phyloP scores from a whole-genome alignment of 2,113 vertebrate genomes.

The Lophochroa leadbeateri region DNA sequence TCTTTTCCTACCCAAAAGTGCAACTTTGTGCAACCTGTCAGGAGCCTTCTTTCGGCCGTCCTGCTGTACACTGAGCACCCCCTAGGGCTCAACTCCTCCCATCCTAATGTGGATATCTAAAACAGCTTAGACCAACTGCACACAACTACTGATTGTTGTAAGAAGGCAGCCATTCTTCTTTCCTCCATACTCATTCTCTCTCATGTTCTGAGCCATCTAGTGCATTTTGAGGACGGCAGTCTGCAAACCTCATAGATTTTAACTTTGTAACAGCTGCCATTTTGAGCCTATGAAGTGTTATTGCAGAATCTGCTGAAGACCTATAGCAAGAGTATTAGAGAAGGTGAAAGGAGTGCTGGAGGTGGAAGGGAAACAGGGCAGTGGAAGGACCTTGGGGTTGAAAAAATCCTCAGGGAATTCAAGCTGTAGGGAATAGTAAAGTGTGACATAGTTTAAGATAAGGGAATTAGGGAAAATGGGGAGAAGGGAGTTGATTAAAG shows the following conservation, averaged over 20 bases:
- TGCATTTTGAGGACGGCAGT: background rate
- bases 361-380: background rate
- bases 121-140: too few species aligned
- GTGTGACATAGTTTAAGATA: slow-evolving; percentile 14
- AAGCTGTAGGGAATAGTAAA: background rate
- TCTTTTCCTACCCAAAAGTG: too few species aligned
- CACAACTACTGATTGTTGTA: background rate
- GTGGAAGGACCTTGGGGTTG: background rate
- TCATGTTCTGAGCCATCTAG: background rate
- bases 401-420: background rate
- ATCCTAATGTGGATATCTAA: too few species aligned
- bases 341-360: background rate
- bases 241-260: background rate
- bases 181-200: background rate
- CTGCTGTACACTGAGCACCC: too few species aligned
- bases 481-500: background rate
- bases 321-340: background rate
- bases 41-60: too few species aligned
- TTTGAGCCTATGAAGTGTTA: background rate
- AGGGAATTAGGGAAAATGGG: background rate
- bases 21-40: too few species aligned
- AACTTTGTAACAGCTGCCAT: background rate
- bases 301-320: background rate
- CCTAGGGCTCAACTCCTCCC: too few species aligned
- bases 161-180: background rate